Conservation (phyloP, 2,797 vertebrate genomes). For the Miichthys miiuy region DNA sequence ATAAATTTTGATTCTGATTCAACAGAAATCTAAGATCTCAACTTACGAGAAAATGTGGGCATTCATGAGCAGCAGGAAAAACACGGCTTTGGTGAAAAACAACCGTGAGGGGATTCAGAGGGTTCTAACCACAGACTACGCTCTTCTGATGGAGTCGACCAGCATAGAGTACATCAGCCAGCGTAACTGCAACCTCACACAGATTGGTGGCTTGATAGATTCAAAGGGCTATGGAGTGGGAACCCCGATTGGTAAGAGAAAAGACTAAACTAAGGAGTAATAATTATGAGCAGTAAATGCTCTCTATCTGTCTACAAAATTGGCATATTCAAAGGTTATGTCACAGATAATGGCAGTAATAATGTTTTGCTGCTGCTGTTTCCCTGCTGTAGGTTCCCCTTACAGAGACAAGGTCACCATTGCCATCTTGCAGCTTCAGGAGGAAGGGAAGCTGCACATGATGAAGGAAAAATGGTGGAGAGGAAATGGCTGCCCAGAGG, state of each 20-base stretch:
- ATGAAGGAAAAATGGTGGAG: constrained; percentile 99
- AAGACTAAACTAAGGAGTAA: constrained; percentile 1
- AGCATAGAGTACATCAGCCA: constrained; percentile 99
- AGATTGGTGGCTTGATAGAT: constrained; percentile 97
- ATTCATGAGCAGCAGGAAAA: constrained; percentile 98
- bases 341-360: background rate
- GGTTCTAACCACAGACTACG: constrained; percentile 96
- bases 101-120: constrained; percentile 96
- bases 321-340: background rate
- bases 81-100: constrained; percentile 95
- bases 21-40: constrained; percentile 98
- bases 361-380: background rate
- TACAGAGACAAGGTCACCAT: constrained; percentile 98
- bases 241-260: constrained; percentile 94
- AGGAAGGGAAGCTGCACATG: constrained; percentile 98
- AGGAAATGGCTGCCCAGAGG: constrained; percentile 96
- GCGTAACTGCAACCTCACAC: constrained; percentile 98
- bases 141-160: constrained; percentile 98
- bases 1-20: constrained; percentile 37
- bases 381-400: constrained; percentile 89
- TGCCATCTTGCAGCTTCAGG: constrained; percentile 97
- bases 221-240: constrained; percentile 99
- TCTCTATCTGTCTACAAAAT: background rate
- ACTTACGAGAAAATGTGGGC: constrained; percentile 99
- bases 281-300: background rate